phyloP scores from a whole-genome alignment of 2,113 vertebrate species.

The Calyptomena viridis region DNA sequence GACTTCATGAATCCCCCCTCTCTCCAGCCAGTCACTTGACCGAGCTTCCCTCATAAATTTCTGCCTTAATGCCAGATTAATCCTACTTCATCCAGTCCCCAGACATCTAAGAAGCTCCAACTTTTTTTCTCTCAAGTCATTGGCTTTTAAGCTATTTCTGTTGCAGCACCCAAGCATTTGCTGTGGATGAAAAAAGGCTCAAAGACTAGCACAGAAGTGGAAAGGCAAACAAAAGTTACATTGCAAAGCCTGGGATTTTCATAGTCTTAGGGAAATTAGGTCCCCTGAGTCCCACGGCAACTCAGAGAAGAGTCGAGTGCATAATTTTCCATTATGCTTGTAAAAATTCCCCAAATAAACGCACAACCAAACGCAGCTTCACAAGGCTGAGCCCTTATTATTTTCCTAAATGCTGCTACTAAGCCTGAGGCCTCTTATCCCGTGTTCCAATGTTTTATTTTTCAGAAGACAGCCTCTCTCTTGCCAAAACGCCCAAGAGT shows the following conservation, averaged over 20 bases:
- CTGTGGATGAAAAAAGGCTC: neutral
- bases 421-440: neutral
- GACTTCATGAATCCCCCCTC: neutral
- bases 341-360: slow-evolving; percentile 24
- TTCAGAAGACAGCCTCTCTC: neutral
- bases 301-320: neutral
- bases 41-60: neutral
- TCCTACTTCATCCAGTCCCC: neutral
- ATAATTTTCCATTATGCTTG: neutral
- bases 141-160: neutral
- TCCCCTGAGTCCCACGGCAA: neutral
- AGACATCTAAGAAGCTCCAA: neutral
- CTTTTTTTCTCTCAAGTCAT: neutral
- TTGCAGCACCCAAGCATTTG: neutral
- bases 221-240: slow-evolving; percentile 18
- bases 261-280: neutral
- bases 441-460: neutral
- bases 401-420: neutral
- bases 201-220: neutral
- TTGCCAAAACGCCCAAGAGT: neutral
- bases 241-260: neutral
- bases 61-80: neutral
- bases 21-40: neutral
- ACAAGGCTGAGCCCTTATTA: neutral
- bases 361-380: neutral